phyloP scores from a whole-genome alignment of 53 echinoderm and acorn worm species.

The Paracentrotus lividus region DNA sequence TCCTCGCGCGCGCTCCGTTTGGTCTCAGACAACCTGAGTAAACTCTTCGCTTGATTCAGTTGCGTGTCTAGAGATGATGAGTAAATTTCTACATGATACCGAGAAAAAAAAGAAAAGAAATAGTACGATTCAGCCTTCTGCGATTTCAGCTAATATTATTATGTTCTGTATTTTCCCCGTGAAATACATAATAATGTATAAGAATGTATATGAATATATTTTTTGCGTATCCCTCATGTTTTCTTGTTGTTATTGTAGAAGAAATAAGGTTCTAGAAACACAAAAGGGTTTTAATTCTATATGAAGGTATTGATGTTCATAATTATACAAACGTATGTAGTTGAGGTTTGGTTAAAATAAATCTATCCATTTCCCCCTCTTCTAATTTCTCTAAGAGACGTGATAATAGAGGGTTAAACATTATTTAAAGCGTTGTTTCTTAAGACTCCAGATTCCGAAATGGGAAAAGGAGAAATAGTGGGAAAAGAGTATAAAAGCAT shows the following conservation, averaged over 20 bases:
- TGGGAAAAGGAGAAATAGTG: background rate
- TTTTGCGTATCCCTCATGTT: too few relatives aligned
- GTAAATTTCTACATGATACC: constrained; percentile 41
- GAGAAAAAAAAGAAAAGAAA: background rate
- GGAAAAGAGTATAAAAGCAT: background rate
- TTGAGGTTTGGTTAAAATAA: background rate
- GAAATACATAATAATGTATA: background rate
- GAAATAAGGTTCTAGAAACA: too few relatives aligned
- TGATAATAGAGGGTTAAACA: background rate
- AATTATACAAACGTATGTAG: too few relatives aligned
- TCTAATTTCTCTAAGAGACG: background rate
- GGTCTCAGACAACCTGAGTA: constrained; percentile 58
- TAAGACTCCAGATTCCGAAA: background rate
- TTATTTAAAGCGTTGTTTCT: background rate
- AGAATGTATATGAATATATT: background rate
- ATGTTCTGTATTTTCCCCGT: background rate
- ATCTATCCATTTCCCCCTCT: background rate
- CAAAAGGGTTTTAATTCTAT: too few relatives aligned
- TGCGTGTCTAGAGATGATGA: constrained; percentile 35
- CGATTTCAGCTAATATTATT: too few relatives aligned
- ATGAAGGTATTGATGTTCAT: too few relatives aligned
- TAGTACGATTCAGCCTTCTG: too few relatives aligned
- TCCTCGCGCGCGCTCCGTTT: constrained; percentile 29
- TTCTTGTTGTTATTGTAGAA: too few relatives aligned
- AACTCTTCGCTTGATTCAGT: constrained; percentile 69